A percentile compares a stretch with the other conserved stretches of the same genome.
These are phyloP conservation scores for Yasuhikotakia modesta DNA, from an alignment of 2,797 vertebrate species.

Conservation along the genomic window DNA sequence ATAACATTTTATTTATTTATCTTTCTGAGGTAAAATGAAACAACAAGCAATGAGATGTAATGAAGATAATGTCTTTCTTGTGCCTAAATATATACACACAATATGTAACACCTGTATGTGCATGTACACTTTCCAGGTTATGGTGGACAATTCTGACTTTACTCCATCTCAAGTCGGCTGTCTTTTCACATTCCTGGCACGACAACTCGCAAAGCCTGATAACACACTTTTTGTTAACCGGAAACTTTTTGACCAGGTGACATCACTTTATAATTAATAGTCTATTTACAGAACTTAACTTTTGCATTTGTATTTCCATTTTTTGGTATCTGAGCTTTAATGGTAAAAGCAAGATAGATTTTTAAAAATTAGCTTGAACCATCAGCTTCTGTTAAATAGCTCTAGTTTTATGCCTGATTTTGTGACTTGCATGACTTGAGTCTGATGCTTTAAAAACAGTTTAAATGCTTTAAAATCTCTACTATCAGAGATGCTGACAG, in stretches of 20 bases:
- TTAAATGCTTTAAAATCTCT: too few relatives aligned
- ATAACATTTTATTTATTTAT: too few relatives aligned
- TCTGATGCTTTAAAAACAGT: background rate
- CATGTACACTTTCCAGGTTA: slow-evolving; percentile 79
- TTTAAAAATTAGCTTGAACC: slow-evolving; percentile 30
- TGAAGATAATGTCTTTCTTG: background rate
- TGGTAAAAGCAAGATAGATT: background rate
- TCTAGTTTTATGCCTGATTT: background rate
- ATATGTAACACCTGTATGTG: background rate
- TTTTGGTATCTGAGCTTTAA: background rate
- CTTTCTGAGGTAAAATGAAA: too few relatives aligned
- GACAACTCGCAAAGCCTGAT: slow-evolving; percentile 94
- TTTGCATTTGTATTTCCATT: background rate
- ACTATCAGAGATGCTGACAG: background rate
- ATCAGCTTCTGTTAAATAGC: slow-evolving; percentile 51
- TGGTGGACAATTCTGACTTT: slow-evolving; percentile 97
- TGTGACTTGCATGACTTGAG: background rate
- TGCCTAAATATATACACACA: too few relatives aligned
- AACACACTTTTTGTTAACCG: slow-evolving; percentile 97
- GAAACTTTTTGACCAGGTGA: slow-evolving; percentile 95
- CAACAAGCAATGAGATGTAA: too few relatives aligned
- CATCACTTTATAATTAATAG: background rate
- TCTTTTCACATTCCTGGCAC: slow-evolving; percentile 95
- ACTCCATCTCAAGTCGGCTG: slow-evolving; percentile 96
- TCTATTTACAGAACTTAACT: background rate